phyloP scores from a whole-genome alignment of 2,797 vertebrate genomes.

The Chaunax sp. region DNA sequence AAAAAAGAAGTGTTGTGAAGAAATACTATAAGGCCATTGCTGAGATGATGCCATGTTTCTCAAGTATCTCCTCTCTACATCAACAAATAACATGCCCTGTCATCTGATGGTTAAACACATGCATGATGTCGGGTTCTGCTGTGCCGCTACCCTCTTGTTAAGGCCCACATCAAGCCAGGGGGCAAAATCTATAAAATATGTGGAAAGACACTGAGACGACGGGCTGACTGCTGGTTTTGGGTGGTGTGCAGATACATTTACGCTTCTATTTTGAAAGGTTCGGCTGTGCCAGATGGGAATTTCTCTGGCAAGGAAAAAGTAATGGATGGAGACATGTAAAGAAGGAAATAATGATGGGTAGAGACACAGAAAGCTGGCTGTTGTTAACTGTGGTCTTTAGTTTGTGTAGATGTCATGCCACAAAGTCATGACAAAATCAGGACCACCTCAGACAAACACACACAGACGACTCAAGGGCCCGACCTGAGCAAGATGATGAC shows the following conservation, averaged over 20 bases:
- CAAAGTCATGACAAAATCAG: slow-evolving; percentile 4
- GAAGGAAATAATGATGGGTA: not conserved
- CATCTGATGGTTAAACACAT: slow-evolving; percentile 46
- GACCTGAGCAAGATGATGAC: too few relatives aligned
- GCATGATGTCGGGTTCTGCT: slow-evolving; percentile 23
- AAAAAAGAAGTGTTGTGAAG: not conserved
- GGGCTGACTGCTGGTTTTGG: slow-evolving; percentile 63
- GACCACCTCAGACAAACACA: slow-evolving; percentile 8
- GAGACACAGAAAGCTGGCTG: not conserved
- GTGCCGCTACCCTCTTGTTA: slow-evolving; percentile 47
- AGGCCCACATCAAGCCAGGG: slow-evolving; percentile 55
- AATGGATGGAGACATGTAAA: slow-evolving; percentile 31
- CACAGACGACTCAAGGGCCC: not conserved
- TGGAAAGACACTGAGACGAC: slow-evolving; percentile 49
- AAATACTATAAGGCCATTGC: not conserved
- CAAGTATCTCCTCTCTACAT: not conserved
- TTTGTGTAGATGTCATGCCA: slow-evolving; percentile 7
- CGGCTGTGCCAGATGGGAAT: slow-evolving; percentile 47
- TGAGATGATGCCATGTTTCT: slow-evolving; percentile 7
- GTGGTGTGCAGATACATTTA: slow-evolving; percentile 52
- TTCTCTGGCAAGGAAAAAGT: slow-evolving; percentile 17
- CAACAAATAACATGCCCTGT: not conserved
- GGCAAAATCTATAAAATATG: slow-evolving; percentile 64
- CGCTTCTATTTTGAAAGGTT: slow-evolving; percentile 65
- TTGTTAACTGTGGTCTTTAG: not conserved